Evolutionary conservation across 2,113 vertebrate species (phyloP), one percentile per base, ranked within the genome.

Genomic region (Sterna hirundo): DNA sequence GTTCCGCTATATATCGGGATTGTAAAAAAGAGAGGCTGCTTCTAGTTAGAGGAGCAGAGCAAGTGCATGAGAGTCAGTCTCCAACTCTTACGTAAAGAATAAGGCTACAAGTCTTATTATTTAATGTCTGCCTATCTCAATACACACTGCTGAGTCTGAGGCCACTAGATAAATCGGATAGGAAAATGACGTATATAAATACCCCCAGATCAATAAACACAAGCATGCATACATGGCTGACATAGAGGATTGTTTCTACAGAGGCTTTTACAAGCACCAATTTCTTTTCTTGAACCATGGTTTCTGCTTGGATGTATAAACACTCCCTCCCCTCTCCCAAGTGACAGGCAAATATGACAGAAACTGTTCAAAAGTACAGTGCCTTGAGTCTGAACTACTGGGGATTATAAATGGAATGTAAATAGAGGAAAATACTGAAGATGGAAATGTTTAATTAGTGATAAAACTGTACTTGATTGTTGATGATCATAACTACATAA

Each of bases 201-300:
- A 91, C 4, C 90, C 95, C 16, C 4, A 69, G 55, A 89, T 94
- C 61, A 93, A 92, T 90, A 96, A 85, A 57, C 87, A 92, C 34
- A 93, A 81, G 13, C 32, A 16, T 88, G 57, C 12, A 66, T 90
- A 70, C 76, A 69, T 44, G 55, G 44, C 58, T 86, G 83, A 62
- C 5, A 38, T n/a, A 83, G 21, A 86, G 18, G 44, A 65, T 74
- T 95, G 49, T 76, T 96, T 97, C 65, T 92, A 69, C 44, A 90
- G 18, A 93, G 16, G 40, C 34, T 76, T 91, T 93, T 64, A 82
- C 30, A 83, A 94, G 38, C 9, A 40, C 20, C 29, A 60, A n/a
- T 79, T 95, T 96, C 10, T 95, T 90, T 58, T 85, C 72, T 79
- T 96, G 88, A 96, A 54, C 80, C 6, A 20, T 66, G 64, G 36